Conservation (phyloP, 2,797 vertebrate genomes). For the Coilia nasus region DNA sequence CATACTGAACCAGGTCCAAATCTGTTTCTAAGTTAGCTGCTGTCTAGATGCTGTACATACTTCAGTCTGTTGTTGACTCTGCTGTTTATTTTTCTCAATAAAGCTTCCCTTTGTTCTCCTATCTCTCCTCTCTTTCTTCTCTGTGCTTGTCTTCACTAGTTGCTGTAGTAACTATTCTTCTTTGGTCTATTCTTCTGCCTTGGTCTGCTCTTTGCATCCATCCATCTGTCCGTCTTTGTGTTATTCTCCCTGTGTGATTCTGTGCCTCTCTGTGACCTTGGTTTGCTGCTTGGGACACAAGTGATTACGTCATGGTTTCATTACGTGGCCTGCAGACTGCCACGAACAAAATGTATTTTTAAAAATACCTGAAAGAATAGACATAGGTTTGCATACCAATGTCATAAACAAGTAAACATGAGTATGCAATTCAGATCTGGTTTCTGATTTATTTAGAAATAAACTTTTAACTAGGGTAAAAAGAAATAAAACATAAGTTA, state of each 20-base stretch:
- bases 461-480: not conserved
- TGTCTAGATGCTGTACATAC: not conserved
- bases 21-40: not conserved
- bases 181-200: not conserved
- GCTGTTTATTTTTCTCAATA: slow-evolving; percentile 27
- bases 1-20: not conserved
- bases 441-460: not conserved
- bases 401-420: no score
- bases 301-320: not conserved
- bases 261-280: not conserved
- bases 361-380: not conserved
- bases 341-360: not conserved
- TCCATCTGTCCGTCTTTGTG: not conserved
- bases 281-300: not conserved
- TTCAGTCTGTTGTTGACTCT: slow-evolving; percentile 14
- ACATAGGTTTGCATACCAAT: no score
- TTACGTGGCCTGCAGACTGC: not conserved
- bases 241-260: not conserved
- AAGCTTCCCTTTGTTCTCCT: slow-evolving; percentile 1
- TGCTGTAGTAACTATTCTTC: not conserved
- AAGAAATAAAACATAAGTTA: not conserved
- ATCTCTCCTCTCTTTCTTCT: slow-evolving; percentile 1
- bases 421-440: no score
- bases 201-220: not conserved
- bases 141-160: not conserved